Base-by-base conservation (phyloP, 2,113 vertebrate species). In the Herpetotheres cachinnans region DNA sequence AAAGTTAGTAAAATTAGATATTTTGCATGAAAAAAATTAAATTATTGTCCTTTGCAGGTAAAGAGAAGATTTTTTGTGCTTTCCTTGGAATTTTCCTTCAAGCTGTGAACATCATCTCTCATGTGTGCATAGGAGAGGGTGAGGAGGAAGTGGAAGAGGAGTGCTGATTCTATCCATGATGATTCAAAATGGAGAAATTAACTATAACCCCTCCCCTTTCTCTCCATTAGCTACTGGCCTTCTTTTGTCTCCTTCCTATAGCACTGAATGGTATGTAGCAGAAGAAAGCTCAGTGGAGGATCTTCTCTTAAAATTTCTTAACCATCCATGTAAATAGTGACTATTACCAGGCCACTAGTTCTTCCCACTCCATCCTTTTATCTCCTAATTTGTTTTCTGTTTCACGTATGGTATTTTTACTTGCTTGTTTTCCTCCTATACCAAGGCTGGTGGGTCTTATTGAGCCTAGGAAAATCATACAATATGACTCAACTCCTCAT, bases 271-370 rank as follows among this genome's bases (percentile, higher is more conserved):
- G 20, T 42, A 26, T 8, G 22, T 22, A 67, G 14, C 17, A 59
- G 58, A 82, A 88, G 32, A 86, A 77, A 80, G 6, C 4, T 62
- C 9, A 52, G 7, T 20, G 32, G 26, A 47, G 7, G 9, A 40
- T 22, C 12, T 78, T 58, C 20, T 42, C 34, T 44, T 62, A 62
- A 80, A 36, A 56, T 47, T 63, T 85, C 24, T 40, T 76, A 67
- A 42, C 7, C 32, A 58, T 47, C 34, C 12, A 9, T 36, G 54
- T 54, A 19, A 34, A 29, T 15, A 62, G 36, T 69, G 34, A 94
- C 49, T 62, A 40, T 44, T 27, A 50, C 19, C 10, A 32, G 18
- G 11, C 0, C 0, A 73, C 3, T 20, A 26, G 13, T 26, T 69
- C 26, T 72, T 90, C 26, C 44, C 29, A 44, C 9, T 42, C 38